Conservation (phyloP, 2,797 vertebrate species). For the Tiaroga cobitis region DNA sequence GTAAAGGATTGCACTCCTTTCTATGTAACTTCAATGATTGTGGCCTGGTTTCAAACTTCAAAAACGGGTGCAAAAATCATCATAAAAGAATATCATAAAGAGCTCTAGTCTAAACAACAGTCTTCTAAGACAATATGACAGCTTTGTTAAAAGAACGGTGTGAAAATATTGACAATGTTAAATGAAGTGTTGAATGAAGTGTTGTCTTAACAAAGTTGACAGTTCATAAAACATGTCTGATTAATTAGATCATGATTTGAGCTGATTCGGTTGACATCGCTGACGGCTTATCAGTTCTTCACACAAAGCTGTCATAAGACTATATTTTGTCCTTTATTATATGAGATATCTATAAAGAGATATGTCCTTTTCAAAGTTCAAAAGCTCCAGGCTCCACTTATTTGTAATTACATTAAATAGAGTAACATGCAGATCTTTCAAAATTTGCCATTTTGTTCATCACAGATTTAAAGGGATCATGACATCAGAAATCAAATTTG, state of each 20-base stretch:
- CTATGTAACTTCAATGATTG: background rate
- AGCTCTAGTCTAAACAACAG: background rate
- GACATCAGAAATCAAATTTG: background rate
- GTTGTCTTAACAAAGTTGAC: background rate
- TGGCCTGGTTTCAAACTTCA: slow-evolving; percentile 12
- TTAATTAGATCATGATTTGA: background rate
- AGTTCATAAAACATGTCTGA: background rate
- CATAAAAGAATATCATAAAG: background rate
- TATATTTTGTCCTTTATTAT: no score
- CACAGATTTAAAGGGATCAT: background rate
- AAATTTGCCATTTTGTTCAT: background rate
- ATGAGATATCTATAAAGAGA: no score
- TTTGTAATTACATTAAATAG: background rate
- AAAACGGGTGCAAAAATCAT: background rate
- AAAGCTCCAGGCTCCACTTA: background rate
- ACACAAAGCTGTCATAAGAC: background rate
- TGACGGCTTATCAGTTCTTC: background rate
- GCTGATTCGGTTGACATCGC: background rate
- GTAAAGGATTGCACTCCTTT: background rate
- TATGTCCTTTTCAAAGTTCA: background rate
- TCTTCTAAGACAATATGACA: background rate
- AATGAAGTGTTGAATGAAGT: background rate
- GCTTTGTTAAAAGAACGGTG: background rate
- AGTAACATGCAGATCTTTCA: background rate
- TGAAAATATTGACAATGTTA: background rate